phyloP scores from a whole-genome alignment of 1,140 invertebrate species.

The Liolophura sinensis region DNA sequence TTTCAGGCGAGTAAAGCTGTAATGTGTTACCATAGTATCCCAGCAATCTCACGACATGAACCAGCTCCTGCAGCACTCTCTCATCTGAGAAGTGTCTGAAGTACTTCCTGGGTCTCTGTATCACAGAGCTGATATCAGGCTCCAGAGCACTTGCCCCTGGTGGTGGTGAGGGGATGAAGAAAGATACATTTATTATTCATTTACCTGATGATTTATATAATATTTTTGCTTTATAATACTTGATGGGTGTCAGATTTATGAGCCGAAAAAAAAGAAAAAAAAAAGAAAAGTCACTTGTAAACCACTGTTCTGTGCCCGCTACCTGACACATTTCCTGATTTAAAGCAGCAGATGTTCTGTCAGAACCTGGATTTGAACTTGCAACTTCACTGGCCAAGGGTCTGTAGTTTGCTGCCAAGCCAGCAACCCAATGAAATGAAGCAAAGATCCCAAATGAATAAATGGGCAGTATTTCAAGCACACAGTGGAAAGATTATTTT shows the following conservation, averaged over 20 bases:
- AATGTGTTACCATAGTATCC: conserved; percentile 35
- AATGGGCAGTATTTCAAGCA: too few relatives aligned
- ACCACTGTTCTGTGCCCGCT: background rate
- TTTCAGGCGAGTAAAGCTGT: too few relatives aligned
- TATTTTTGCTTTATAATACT: background rate
- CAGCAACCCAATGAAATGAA: too few relatives aligned
- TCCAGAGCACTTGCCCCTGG: conserved; percentile 18
- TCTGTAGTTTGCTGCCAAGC: too few relatives aligned
- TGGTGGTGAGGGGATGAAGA: background rate
- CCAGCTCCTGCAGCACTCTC: conserved; percentile 26
- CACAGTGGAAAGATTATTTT: too few relatives aligned
- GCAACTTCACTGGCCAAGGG: too few relatives aligned
- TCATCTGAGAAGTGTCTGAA: conserved; percentile 42
- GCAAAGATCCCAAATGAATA: too few relatives aligned
- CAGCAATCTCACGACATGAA: conserved; percentile 25
- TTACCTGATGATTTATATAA: background rate
- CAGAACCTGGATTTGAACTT: too few relatives aligned
- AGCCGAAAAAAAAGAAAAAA: background rate
- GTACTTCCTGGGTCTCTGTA: conserved; percentile 34
- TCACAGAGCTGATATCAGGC: conserved; percentile 2
- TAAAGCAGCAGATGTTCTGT: too few relatives aligned
- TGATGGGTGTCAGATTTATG: background rate
- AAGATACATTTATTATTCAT: background rate
- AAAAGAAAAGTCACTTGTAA: background rate
- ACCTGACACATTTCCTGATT: too few relatives aligned